Evolutionary conservation across 1,140 invertebrate species (phyloP).

Genomic region (Condylostylus longicornis): DNA sequence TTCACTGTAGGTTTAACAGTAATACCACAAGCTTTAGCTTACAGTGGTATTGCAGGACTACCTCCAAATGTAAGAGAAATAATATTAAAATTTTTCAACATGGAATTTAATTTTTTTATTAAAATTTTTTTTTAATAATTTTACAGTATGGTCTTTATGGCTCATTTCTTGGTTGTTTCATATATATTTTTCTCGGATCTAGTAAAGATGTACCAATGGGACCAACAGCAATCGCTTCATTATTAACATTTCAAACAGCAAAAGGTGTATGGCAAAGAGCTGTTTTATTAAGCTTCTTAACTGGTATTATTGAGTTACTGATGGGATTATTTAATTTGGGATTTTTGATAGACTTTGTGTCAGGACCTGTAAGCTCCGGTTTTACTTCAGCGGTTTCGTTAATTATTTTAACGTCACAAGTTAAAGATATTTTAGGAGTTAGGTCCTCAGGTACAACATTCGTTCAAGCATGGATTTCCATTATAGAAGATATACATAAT

Average conservation of each 20-base stretch:
- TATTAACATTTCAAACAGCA: constrained; percentile 67
- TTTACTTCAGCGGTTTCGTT: constrained; percentile 88
- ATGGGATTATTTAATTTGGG: constrained; percentile 81
- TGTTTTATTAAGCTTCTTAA: constrained; percentile 64
- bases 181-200: constrained; percentile 81
- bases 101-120: background rate
- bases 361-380: constrained; percentile 80
- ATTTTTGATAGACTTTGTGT: constrained; percentile 87
- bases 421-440: constrained; percentile 72
- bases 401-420: constrained; percentile 77
- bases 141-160: constrained; percentile 71
- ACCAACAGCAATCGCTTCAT: constrained; percentile 72
- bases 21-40: constrained; percentile 67
- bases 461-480: constrained; percentile 53
- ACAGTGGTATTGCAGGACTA: constrained; percentile 68
- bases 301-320: constrained; percentile 65
- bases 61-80: constrained; percentile 38
- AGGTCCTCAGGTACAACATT: constrained; percentile 56
- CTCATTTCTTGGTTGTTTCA: constrained; percentile 77
- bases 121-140: background rate
- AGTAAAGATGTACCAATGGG: constrained; percentile 83
- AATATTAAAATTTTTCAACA: background rate
- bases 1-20: constrained; percentile 75
- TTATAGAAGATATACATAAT: constrained; percentile 45
- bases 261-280: constrained; percentile 58